These are phyloP conservation scores for Caradrina kadenii DNA, from an alignment of 2,888 invertebrate genomes.

Conservation along the genomic window DNA sequence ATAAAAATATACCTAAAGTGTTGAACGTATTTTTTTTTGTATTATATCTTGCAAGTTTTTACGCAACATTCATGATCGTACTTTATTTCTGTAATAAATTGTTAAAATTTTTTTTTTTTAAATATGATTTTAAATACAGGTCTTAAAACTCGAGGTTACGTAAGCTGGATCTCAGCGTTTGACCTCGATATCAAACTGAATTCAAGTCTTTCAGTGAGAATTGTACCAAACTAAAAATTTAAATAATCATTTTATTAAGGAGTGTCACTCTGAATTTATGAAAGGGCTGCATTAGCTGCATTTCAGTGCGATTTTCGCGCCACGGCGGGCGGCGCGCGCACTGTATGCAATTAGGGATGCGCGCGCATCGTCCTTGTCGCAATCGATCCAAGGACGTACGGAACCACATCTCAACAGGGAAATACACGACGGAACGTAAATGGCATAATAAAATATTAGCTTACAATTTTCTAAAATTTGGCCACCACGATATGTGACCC, in stretches of 20 bases:
- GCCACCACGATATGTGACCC: no score
- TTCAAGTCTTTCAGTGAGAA: constrained; percentile 19
- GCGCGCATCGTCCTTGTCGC: constrained; percentile 84
- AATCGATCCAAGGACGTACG: constrained; percentile 86
- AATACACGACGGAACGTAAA: constrained; percentile 49
- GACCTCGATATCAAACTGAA: constrained; percentile 15
- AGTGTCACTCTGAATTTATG: constrained; percentile 12
- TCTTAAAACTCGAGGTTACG: constrained; percentile 32
- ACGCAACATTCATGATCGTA: not conserved
- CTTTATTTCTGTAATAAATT: not conserved
- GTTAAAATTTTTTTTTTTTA: not conserved
- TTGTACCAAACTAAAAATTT: constrained; percentile 2
- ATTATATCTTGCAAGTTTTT: no score
- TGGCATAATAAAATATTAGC: not conserved
- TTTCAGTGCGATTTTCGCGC: constrained; percentile 58
- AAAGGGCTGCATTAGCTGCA: constrained; percentile 19
- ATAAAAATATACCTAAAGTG: constrained; percentile 8
- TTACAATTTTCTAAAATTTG: no score
- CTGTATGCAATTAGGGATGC: constrained; percentile 65
- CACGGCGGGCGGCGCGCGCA: constrained; percentile 59
- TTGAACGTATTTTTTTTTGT: not conserved
- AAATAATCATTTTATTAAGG: constrained; percentile 1
- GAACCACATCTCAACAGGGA: constrained; percentile 56
- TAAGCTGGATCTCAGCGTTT: constrained; percentile 22
- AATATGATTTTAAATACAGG: not conserved